phyloP scores from a whole-genome alignment of 2,113 vertebrate genomes.

The Atlantisia rogersi region DNA sequence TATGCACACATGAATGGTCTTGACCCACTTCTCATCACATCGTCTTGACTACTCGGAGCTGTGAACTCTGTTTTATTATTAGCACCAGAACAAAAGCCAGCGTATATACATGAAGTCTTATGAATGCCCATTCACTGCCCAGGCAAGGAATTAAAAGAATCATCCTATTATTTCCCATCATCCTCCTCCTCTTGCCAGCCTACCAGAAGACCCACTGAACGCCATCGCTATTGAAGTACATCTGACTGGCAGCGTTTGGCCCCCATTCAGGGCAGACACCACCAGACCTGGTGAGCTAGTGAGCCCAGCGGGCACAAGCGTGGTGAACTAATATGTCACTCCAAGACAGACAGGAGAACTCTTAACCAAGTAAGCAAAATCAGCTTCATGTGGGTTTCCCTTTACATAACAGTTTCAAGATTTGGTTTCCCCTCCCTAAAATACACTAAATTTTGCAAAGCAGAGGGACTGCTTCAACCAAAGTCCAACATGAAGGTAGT shows the following conservation, averaged over 20 bases:
- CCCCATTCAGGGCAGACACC: not conserved
- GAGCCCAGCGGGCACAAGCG: not conserved
- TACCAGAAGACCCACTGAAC: not conserved
- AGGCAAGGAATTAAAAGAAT: conserved; percentile 11
- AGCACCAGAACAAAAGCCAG: conserved; percentile 30
- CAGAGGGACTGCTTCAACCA: not conserved
- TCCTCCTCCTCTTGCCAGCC: not conserved
- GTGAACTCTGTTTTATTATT: conserved; percentile 48
- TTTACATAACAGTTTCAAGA: not conserved
- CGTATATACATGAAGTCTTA: not conserved
- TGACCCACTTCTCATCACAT: conserved; percentile 31
- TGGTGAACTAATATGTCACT: not conserved
- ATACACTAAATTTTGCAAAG: not conserved
- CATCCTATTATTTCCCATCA: not conserved
- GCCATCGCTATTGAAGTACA: not conserved
- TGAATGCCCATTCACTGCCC: conserved; percentile 34
- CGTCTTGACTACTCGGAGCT: not conserved
- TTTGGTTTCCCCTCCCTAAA: not conserved
- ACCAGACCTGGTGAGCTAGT: not conserved
- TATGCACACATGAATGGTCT: conserved; percentile 17
- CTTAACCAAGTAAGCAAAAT: not conserved
- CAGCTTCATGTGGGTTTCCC: not conserved
- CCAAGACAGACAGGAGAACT: not conserved
- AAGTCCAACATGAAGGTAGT: not conserved
- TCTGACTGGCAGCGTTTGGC: not conserved